Evolutionary conservation across 2,797 vertebrate genomes (phyloP).

Genomic region (Tragelaphus oryx): DNA sequence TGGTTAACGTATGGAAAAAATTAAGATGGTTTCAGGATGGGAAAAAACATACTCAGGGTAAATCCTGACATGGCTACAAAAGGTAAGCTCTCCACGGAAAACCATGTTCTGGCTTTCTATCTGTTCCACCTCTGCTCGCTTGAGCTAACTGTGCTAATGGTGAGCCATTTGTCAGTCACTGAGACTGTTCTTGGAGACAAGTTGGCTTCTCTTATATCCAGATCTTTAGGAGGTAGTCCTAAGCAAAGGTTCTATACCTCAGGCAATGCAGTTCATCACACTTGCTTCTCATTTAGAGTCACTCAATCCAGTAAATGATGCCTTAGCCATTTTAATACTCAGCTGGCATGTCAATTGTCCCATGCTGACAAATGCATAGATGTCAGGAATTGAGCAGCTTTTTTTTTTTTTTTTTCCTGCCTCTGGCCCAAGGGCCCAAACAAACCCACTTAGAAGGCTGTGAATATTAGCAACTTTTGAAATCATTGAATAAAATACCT

Average conservation of each 20-base stretch:
- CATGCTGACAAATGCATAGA: background rate
- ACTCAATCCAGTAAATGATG: background rate
- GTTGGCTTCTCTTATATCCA: background rate
- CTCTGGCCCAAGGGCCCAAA: background rate
- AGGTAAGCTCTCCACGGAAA: background rate
- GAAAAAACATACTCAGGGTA: background rate
- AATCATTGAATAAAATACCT: background rate
- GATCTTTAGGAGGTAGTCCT: background rate
- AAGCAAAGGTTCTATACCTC: background rate
- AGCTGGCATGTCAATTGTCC: background rate
- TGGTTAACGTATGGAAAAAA: background rate
- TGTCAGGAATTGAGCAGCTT: background rate
- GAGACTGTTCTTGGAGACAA: background rate
- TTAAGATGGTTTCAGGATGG: background rate
- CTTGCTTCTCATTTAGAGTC: background rate
- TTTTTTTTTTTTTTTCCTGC: background rate
- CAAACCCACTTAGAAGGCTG: background rate
- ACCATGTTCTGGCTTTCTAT: background rate
- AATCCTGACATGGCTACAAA: background rate
- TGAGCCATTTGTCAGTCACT: background rate
- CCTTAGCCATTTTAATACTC: slow-evolving; percentile 4
- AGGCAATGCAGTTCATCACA: slow-evolving; percentile 18
- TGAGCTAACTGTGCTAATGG: background rate
- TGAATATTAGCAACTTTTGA: background rate
- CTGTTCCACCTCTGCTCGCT: background rate